Base-by-base conservation (phyloP, 2,113 vertebrate genomes). In the Prunella fulvescens region DNA sequence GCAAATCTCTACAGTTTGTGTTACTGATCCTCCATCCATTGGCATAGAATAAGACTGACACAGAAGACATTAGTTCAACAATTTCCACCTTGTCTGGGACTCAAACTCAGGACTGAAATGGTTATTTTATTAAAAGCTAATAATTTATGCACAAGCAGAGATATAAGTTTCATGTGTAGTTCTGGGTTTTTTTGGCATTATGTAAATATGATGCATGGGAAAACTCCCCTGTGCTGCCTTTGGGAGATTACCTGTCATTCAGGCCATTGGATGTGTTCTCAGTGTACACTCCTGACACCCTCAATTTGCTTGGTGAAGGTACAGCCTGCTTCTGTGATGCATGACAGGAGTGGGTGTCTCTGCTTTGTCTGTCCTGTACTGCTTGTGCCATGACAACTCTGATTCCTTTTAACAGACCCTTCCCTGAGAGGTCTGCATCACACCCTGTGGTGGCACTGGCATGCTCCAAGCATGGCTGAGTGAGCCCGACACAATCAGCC, bases 401-500 rank as follows among this genome's bases (percentile, higher is more conserved):
- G 47, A 37, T 18, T 67, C 4, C 11, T 71, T 65, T 45, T 20
- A 48, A 48, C 9, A 53, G 14, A 29, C 12, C 11, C 24, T 40
- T 5, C 39, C 7, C 33, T 66, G 37, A 28, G 37, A 5, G 11
- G 16, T 31, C 60, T 23, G 37, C 12, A 15, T 39, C n/a, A 19
- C 16, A 14, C 29, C 15, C 40, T 37, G 9, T 44, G 57, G 10
- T 61, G 72, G 26, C 81, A 61, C 56, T 47, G 67, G 14, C 0
- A 0, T 28, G 29, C 8, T 74, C 35, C 45, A 22, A 0, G 2
- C 20, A 7, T 10, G 9, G 31, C 24, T 16, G 9, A 66, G 18
- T 0, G 1, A 66, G 11, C 53, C 56, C 65, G 77, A 13, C 29
- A 42, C 0, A 1, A 31, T 11, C 54, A 39, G 17, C n/a, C 35